Conservation (phyloP, 2,797 vertebrate genomes). For the Phataginus tetradactyla region DNA sequence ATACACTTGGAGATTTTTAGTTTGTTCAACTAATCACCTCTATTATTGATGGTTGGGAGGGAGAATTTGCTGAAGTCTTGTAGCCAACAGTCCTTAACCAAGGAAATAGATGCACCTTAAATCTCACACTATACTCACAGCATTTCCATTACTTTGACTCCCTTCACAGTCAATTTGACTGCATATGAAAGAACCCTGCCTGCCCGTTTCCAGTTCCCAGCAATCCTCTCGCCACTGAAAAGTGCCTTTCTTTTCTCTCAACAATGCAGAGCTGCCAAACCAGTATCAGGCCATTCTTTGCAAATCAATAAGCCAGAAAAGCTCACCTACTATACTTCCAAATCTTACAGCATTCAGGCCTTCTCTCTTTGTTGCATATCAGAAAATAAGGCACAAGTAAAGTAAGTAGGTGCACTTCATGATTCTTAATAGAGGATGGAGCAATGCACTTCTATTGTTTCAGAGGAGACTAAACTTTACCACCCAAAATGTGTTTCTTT, state of each 20-base stretch:
- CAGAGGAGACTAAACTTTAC: too few species aligned
- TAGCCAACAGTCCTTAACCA: constrained; percentile 71
- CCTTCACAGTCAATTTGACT: constrained; percentile 65
- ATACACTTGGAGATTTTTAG: constrained; percentile 51
- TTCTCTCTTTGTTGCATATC: constrained; percentile 24
- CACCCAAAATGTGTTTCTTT: too few species aligned
- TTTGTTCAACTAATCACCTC: constrained; percentile 57
- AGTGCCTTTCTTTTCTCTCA: constrained; percentile 78
- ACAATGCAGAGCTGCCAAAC: constrained; percentile 71
- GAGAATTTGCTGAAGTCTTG: constrained; percentile 65
- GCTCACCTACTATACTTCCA: constrained; percentile 66
- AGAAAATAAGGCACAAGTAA: constrained; percentile 72
- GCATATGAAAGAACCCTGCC: constrained; percentile 75
- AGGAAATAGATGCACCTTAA: constrained; percentile 65
- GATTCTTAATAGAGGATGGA: constrained; percentile 64
- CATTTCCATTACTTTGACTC: constrained; percentile 80
- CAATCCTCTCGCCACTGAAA: constrained; percentile 77
- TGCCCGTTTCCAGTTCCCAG: constrained; percentile 77
- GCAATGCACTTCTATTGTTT: constrained; percentile 58
- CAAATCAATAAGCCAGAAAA: constrained; percentile 82
- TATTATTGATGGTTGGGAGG: constrained; percentile 38
- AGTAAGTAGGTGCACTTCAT: constrained; percentile 63
- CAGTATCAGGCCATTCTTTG: constrained; percentile 68
- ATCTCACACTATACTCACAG: constrained; percentile 42
- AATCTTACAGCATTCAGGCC: constrained; percentile 49